Evolutionary conservation across 2,113 vertebrate species (phyloP).

Genomic region (Saimiri boliviensis): DNA sequence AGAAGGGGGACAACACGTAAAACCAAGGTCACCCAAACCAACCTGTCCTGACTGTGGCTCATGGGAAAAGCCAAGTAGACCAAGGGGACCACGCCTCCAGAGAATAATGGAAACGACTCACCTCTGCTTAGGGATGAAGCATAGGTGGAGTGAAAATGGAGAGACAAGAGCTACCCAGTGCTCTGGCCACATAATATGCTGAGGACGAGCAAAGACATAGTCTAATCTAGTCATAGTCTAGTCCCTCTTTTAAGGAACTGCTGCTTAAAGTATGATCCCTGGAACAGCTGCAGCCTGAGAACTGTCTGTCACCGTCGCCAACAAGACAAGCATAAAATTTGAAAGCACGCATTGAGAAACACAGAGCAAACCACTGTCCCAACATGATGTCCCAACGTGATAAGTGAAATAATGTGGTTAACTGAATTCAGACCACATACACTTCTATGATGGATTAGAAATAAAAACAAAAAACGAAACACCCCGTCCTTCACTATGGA

Average conservation of each 20-base stretch:
- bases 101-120: not conserved
- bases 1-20: not conserved
- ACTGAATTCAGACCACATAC: rapidly evolving
- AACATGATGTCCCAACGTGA: not conserved
- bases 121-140: not conserved
- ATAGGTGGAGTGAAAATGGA: not conserved
- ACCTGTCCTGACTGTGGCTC: not conserved
- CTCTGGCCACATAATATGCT: not conserved
- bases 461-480: not conserved
- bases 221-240: too few relatives aligned
- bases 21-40: not conserved
- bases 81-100: not conserved
- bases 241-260: not conserved
- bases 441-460: too few relatives aligned
- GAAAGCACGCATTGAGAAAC: not conserved
- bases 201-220: not conserved
- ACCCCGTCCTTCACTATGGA: not conserved
- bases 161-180: too few relatives aligned
- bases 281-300: not conserved
- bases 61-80: not conserved
- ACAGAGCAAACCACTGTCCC: rapidly evolving
- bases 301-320: not conserved
- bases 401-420: not conserved
- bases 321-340: not conserved
- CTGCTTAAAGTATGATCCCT: not conserved